A percentile compares a stretch with the other conserved stretches of the same genome.
Conservation (phyloP, 2,113 vertebrate genomes). For the Vidua macroura region DNA sequence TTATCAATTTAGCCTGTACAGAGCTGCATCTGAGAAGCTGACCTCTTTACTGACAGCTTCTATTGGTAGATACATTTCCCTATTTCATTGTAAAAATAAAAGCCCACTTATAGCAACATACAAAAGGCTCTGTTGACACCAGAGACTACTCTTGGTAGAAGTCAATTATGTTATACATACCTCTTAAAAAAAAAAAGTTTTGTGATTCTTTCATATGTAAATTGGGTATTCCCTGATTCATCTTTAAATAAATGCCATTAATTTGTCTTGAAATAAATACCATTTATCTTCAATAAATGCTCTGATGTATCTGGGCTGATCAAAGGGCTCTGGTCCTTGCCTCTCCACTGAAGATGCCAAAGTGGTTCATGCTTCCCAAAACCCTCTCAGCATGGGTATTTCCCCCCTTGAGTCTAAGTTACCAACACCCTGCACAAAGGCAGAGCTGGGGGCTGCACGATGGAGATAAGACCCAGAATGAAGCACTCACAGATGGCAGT, state of each 20-base stretch:
- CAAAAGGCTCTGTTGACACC: neutral
- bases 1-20: neutral
- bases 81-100: neutral
- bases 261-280: neutral
- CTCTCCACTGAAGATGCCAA: neutral
- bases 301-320: neutral
- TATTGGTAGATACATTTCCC: neutral
- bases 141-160: neutral
- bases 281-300: neutral
- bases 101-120: neutral
- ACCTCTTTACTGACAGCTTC: neutral
- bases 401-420: neutral
- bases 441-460: neutral
- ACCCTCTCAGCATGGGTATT: neutral
- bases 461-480: constrained; percentile 60
- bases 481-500: constrained; percentile 36
- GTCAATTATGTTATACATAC: neutral
- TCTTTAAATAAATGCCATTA: neutral
- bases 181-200: neutral
- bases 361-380: neutral
- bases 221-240: neutral
- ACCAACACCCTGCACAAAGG: neutral
- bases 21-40: neutral
- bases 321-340: neutral
- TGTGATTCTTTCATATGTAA: neutral